A percentile compares a stretch with the other conserved stretches of the same genome.
Conservation (phyloP, 2,113 vertebrate genomes). For the Pogonocichla stellata region DNA sequence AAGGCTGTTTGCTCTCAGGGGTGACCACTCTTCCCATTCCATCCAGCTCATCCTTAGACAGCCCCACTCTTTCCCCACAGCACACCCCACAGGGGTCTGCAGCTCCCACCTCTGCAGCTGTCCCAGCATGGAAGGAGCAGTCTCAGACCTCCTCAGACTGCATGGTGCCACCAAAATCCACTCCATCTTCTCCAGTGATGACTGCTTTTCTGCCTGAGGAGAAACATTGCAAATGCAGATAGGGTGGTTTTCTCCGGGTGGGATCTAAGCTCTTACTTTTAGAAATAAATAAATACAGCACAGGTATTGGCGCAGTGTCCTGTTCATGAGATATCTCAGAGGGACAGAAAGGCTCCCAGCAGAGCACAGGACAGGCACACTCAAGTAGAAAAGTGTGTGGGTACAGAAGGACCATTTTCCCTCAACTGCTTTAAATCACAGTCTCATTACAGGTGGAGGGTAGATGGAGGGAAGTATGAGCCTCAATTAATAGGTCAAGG, state of each 20-base stretch:
- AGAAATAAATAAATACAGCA: not conserved
- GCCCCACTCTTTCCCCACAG: not conserved
- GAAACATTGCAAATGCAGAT: not conserved
- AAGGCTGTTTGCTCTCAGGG: not conserved
- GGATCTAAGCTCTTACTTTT: not conserved
- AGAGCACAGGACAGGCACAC: not conserved
- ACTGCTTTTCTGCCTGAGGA: not conserved
- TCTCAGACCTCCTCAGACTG: not conserved
- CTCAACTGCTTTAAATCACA: not conserved
- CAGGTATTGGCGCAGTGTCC: not conserved
- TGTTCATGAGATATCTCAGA: not conserved
- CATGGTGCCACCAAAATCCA: not conserved
- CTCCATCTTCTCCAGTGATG: not conserved
- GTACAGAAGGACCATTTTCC: not conserved
- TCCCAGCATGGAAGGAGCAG: not conserved
- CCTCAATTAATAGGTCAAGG: not conserved
- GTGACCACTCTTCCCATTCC: not conserved
- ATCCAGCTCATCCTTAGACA: not conserved
- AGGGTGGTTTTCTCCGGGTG: not conserved
- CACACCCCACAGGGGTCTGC: accelerated
- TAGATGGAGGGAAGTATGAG: not conserved
- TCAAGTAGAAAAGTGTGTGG: not conserved
- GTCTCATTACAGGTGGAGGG: not conserved
- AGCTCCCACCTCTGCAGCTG: not conserved
- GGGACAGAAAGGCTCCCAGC: not conserved